phyloP scores from a whole-genome alignment of 53 echinoderm and acorn worm species.

The Echinarachnius parma region DNA sequence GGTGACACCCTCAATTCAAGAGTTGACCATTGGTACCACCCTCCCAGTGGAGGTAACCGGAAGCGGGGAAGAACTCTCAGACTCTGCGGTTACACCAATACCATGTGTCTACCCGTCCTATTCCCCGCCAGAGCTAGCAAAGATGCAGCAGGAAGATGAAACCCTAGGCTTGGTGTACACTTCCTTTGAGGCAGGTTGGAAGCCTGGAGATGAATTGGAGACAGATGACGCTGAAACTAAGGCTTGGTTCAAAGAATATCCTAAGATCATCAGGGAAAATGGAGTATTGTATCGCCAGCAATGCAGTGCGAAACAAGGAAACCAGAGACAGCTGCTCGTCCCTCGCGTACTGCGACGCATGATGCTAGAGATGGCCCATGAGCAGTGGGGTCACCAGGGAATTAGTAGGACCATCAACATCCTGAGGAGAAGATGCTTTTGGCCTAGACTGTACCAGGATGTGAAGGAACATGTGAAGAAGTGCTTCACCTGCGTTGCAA shows the following conservation, averaged over 20 bases:
- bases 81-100: not conserved
- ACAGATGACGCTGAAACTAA: not conserved
- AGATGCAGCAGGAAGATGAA: conserved; percentile 51
- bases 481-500: conserved; percentile 49
- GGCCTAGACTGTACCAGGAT: conserved; percentile 49
- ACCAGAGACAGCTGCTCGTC: conserved; percentile 28
- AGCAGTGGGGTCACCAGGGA: conserved; percentile 58
- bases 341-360: conserved; percentile 8
- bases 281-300: conserved; percentile 27
- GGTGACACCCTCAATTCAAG: not conserved
- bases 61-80: not conserved
- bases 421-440: conserved; percentile 46
- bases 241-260: conserved; percentile 29
- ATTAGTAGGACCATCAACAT: conserved; percentile 32
- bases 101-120: conserved; percentile 63
- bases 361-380: conserved; percentile 45
- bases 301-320: not conserved
- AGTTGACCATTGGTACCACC: not conserved
- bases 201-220: conserved; percentile 14
- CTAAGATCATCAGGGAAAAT: not conserved
- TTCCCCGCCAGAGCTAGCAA: conserved; percentile 25
- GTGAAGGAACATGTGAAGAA: conserved; percentile 35
- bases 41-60: not conserved
- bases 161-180: conserved; percentile 20
- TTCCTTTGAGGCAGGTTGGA: conserved; percentile 29